Evolutionary conservation across 1,140 invertebrate species (phyloP).

Genomic region (Himalopsyche phryganea): DNA sequence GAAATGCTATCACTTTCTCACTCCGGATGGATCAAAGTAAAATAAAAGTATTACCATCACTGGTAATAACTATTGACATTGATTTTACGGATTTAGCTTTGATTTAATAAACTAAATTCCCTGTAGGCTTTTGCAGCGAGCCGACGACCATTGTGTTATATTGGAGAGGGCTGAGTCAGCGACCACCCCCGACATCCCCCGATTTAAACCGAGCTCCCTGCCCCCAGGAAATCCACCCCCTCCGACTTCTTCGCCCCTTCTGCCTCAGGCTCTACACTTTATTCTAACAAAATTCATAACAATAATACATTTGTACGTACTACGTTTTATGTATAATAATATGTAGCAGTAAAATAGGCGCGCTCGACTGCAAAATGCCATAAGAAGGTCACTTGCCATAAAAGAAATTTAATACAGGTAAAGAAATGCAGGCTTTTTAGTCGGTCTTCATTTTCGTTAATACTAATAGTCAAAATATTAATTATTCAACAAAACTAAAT

Average conservation of each 20-base stretch:
- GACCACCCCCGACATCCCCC: constrained; percentile 1
- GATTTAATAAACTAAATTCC: too few species aligned
- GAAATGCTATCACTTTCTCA: too few species aligned
- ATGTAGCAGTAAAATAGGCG: not conserved
- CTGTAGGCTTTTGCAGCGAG: constrained; percentile 1
- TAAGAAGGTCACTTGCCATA: constrained; percentile 6
- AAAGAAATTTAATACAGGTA: too few species aligned
- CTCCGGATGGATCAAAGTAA: too few species aligned
- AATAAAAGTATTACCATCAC: too few species aligned
- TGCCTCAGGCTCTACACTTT: constrained; percentile 9
- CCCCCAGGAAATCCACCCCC: not conserved
- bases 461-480: too few species aligned
- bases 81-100: too few species aligned
- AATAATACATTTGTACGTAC: constrained; percentile 26
- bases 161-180: constrained; percentile 23
- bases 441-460: too few species aligned
- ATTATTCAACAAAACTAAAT: too few species aligned
- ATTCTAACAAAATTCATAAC: constrained; percentile 28
- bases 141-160: constrained; percentile 21
- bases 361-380: constrained; percentile 13
- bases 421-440: too few species aligned
- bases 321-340: not conserved
- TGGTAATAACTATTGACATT: too few species aligned
- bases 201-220: not conserved
- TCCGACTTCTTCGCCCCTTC: not conserved